Conservation (phyloP, 2,888 invertebrate genomes). For the Drosophila atripex region DNA sequence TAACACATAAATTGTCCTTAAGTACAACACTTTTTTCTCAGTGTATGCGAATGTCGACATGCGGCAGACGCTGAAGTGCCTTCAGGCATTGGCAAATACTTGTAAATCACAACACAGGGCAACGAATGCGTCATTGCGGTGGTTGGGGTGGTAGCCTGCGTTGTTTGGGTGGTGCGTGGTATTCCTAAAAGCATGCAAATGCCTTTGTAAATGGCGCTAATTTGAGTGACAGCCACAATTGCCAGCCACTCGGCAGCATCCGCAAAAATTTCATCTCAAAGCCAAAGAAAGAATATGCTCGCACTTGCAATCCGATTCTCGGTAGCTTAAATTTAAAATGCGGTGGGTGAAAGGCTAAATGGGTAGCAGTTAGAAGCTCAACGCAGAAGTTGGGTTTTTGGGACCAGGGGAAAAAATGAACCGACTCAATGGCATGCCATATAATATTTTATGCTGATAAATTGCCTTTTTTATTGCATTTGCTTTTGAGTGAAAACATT, state of each 20-base stretch:
- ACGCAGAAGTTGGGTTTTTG: slow-evolving; percentile 12
- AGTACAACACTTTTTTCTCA: background rate
- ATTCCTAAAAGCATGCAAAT: slow-evolving; percentile 60
- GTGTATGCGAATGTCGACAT: slow-evolving; percentile 16
- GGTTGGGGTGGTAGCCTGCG: slow-evolving; percentile 4
- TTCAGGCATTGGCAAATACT: slow-evolving; percentile 64
- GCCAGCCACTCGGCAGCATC: slow-evolving; percentile 38
- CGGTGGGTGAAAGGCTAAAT: slow-evolving; percentile 47
- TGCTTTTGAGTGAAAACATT: slow-evolving; percentile 78
- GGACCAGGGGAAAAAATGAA: slow-evolving; percentile 62
- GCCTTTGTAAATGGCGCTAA: slow-evolving; percentile 54
- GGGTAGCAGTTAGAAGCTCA: slow-evolving; percentile 44
- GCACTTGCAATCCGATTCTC: slow-evolving; percentile 47
- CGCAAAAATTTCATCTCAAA: slow-evolving; percentile 23
- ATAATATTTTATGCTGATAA: slow-evolving; percentile 80
- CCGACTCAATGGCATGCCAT: slow-evolving; percentile 78
- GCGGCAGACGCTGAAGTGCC: slow-evolving; percentile 47
- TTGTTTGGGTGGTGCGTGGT: slow-evolving; percentile 29
- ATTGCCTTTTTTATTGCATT: slow-evolving; percentile 78
- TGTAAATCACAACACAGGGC: slow-evolving; percentile 58
- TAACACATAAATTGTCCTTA: background rate
- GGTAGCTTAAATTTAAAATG: slow-evolving; percentile 63
- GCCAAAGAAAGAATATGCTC: slow-evolving; percentile 22
- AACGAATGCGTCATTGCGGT: slow-evolving; percentile 50
- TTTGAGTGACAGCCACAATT: slow-evolving; percentile 67